Evolutionary conservation across 2,113 vertebrate genomes (phyloP).

Genomic region (Anhinga anhinga): DNA sequence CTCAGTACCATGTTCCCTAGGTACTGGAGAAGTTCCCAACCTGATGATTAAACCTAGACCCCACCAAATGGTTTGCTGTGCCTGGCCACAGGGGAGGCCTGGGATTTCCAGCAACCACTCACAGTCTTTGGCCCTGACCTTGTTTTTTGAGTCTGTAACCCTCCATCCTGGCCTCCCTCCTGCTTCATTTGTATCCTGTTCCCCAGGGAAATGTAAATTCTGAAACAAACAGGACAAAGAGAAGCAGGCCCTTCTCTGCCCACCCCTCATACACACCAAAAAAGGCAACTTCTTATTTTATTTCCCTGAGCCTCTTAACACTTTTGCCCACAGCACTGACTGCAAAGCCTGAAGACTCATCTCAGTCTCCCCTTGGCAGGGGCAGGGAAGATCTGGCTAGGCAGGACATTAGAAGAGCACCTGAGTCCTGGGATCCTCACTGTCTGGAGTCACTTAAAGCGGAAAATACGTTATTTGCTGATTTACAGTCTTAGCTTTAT

Average conservation of each 20-base stretch:
- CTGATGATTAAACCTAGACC: neutral
- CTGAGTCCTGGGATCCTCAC: neutral
- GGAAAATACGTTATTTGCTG: fast-evolving
- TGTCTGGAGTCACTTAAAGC: neutral
- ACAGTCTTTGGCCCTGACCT: conserved; percentile 6
- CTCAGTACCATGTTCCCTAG: neutral
- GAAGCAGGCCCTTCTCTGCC: neutral
- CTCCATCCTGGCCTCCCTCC: neutral
- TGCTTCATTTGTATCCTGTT: neutral
- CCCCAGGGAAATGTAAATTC: neutral
- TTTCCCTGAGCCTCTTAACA: neutral
- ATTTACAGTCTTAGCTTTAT: neutral
- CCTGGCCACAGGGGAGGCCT: neutral
- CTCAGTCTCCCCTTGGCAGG: neutral
- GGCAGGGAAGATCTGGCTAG: neutral
- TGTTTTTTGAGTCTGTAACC: neutral
- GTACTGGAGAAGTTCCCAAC: neutral
- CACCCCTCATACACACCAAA: neutral
- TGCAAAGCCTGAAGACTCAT: neutral
- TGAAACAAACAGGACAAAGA: neutral
- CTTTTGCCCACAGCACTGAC: neutral
- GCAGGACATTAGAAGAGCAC: neutral
- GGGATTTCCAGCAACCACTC: conserved; percentile 15
- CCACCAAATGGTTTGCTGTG: neutral
- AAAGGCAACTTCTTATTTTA: neutral